Evolutionary conservation across 2,888 invertebrate species (phyloP), one percentile per base, ranked within the genome.

Genomic region (Nomada goodeniana): DNA sequence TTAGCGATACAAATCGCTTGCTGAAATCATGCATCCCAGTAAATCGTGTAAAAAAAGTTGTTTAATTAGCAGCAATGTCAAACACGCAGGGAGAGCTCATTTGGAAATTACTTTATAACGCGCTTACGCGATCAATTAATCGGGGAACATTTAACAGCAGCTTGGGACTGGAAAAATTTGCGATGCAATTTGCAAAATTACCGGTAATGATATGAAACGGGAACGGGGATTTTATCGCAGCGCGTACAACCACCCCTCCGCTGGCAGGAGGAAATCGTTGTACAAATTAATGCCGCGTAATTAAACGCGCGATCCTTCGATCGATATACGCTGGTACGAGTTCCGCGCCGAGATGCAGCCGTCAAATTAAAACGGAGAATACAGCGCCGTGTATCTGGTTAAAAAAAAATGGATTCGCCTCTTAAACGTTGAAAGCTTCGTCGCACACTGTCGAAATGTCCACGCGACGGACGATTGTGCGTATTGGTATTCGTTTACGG

Each of bases 171-270:
- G 67, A 76, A 80, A 69, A 81, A 68, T 68, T 68, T 26, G 44
- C 73, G 64, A 59, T 68, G 78, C 71, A 72, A 78, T 78, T 80
- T 78, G 67, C 67, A 72, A 78, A 72, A 80, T 80, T 80, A 52
- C 67, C 13, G 67, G 61, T 80, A 80, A 80, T 72, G 50, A 61
- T 78, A 80, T 72, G 80, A 72, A 80, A 78, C 20, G 52, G 61
- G 80, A 29, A 68, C 78, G 15, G 50, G 9, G 29, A 72, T 71
- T 80, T 72, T 63, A 78, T 80, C 61, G 44, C 20, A 61, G 63
- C 52, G 52, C 50, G 23, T 47, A 0, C 18, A 44, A 1, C 59
- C 26, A n/a, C 47, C 9, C 9, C n/a, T 1, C 47, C 15, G 20
- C 26, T 1, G 15, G 15, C 5, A 57, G 29, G 11, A 15, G 70